Evolutionary conservation across 2,888 invertebrate genomes (phyloP).

Genomic region (Drosophila maculinotata): DNA sequence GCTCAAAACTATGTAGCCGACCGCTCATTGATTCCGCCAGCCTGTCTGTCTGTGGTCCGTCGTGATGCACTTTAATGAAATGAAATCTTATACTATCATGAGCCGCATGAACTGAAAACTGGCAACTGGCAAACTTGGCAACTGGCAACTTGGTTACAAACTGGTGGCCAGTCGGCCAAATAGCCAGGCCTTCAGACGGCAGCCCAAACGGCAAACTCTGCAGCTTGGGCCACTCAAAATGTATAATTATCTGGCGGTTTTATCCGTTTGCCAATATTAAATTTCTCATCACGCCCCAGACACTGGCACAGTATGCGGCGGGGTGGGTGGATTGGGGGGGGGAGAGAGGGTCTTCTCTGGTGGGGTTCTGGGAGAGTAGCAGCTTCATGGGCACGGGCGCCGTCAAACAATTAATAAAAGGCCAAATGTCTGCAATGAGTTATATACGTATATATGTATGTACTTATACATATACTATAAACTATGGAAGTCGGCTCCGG

Average conservation of each 20-base stretch:
- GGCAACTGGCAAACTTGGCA: constrained; percentile 21
- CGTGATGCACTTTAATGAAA: constrained; percentile 85
- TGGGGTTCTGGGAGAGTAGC: constrained; percentile 52
- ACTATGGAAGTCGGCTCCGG: constrained; percentile 36
- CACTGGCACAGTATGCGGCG: constrained; percentile 36
- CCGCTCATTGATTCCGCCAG: constrained; percentile 73
- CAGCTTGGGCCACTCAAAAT: constrained; percentile 76
- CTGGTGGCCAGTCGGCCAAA: constrained; percentile 53
- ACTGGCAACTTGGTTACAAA: constrained; percentile 54
- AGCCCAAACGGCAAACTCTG: constrained; percentile 36
- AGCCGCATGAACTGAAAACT: constrained; percentile 71
- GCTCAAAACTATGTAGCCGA: constrained; percentile 62
- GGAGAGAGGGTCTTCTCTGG: constrained; percentile 26
- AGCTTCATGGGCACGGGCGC: constrained; percentile 81
- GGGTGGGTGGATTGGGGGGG: constrained; percentile 4
- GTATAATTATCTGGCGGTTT: constrained; percentile 81
- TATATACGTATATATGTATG: constrained; percentile 52
- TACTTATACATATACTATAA: constrained; percentile 43
- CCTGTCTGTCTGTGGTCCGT: constrained; percentile 69
- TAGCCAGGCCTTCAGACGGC: constrained; percentile 34
- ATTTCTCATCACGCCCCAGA: constrained; percentile 84
- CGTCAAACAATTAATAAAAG: constrained; percentile 80
- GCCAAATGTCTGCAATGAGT: constrained; percentile 81
- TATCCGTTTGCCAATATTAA: constrained; percentile 84
- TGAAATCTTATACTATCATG: constrained; percentile 85